Percentiles rank a stretch among this genome's conserved stretches.
These are phyloP conservation scores for Oreochromis niloticus DNA, from an alignment of 2,113 vertebrate species.

Conservation along the genomic window DNA sequence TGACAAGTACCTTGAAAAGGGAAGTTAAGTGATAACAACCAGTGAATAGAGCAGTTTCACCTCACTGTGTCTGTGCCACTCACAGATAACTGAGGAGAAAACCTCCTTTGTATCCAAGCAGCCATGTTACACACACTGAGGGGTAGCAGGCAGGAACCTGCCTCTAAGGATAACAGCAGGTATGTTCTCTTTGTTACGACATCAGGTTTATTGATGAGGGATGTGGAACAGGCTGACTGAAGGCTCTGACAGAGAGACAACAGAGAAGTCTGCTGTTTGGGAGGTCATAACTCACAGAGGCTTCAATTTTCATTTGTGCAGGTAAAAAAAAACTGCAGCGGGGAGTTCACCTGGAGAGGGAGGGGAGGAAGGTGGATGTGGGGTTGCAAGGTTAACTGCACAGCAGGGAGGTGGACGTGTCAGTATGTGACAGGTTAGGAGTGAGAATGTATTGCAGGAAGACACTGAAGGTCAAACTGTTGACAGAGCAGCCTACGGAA, in stretches of 20 bases:
- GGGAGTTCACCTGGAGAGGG: not conserved
- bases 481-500: not conserved
- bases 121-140: not conserved
- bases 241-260: not conserved
- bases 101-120: not conserved
- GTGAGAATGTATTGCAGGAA: not conserved
- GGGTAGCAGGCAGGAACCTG: not conserved
- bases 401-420: not conserved
- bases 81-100: not conserved
- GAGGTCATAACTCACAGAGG: not conserved
- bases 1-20: not conserved
- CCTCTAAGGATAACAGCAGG: not conserved
- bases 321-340: not conserved
- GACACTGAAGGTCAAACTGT: not conserved
- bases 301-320: not conserved
- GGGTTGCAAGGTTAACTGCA: not conserved
- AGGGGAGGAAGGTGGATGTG: not conserved
- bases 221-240: not conserved
- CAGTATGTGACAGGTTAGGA: not conserved
- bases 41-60: not conserved
- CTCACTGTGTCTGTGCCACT: not conserved
- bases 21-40: not conserved
- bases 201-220: not conserved
- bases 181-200: not conserved
- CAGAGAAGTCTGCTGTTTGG: not conserved